These are phyloP conservation scores for Gastrophryne carolinensis DNA, from an alignment of 2,797 vertebrate species.

Conservation along the genomic window DNA sequence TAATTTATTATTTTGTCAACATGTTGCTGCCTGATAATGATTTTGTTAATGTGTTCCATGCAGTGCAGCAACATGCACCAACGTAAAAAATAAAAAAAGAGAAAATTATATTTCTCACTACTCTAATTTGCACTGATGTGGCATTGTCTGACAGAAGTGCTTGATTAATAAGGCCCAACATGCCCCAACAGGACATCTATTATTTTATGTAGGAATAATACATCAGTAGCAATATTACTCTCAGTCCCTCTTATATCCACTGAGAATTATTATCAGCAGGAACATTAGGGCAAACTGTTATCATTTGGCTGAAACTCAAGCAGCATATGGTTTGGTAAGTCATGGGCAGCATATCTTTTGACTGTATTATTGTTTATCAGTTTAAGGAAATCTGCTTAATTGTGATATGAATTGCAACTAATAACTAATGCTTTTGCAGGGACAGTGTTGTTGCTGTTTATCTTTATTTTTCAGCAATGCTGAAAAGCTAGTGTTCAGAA, in stretches of 20 bases:
- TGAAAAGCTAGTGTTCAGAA: background rate
- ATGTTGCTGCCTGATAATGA: too few relatives aligned
- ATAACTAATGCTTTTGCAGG: background rate
- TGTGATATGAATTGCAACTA: background rate
- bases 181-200: background rate
- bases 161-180: too few relatives aligned
- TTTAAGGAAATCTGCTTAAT: background rate
- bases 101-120: too few relatives aligned
- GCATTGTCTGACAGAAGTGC: too few relatives aligned
- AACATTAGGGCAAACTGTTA: background rate
- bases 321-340: constrained; percentile 3
- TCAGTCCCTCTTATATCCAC: background rate
- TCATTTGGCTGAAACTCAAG: background rate
- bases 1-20: too few relatives aligned
- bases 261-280: background rate
- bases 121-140: too few relatives aligned
- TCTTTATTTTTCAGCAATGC: background rate
- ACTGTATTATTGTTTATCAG: background rate
- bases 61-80: too few relatives aligned
- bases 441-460: background rate
- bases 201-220: background rate
- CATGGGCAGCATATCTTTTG: background rate
- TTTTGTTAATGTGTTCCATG: too few relatives aligned
- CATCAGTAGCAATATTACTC: background rate
- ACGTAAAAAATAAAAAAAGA: too few relatives aligned